Base-by-base conservation (phyloP, 2,113 vertebrate genomes). In the Lagopus leucura region DNA sequence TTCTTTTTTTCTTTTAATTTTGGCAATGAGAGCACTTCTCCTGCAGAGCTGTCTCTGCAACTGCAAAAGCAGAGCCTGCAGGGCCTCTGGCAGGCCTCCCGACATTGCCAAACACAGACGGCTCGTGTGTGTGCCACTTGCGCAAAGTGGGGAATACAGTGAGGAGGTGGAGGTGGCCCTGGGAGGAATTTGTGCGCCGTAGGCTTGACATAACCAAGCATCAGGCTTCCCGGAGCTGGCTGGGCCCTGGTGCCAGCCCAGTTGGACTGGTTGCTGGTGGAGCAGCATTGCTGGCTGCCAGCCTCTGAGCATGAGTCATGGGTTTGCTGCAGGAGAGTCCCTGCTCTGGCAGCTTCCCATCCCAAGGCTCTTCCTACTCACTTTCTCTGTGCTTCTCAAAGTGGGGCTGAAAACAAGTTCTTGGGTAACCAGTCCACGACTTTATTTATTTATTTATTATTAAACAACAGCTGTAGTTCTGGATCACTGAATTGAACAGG, bases 81-180 rank as follows among this genome's bases (percentile, higher is more conserved):
- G 89, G 91, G 91, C 85, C 92, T 87, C 93, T 95, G 94, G 91
- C 94, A 57, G 50, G 38, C 25, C 76, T 94, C 91, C 83, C 1
- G 0, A 57, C 64, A 82, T 89, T 96, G 82, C 93, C 78, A 85
- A 90, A 96, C 34, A 55, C 61, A 20, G 70, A 61, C 38, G 65
- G 52, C 84, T 94, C 82, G 75, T 28, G 16, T 86, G 80, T 6
- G 32, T n/a, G 8, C 58, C 1, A 13, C 48, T 87, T 72, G 30
- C 38, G 71, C 50, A 82, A 82, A 89, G 67, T 0, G 0, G 11
- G 16, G 66, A 92, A 67, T 1, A 36, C 48, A 60, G n/a, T 0
- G 2, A 89, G 55, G 40, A 95, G 58, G 70, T 66, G 1, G 65
- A 90, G 86, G 95, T 9, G 6, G 70, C 0, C 0, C 54, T 45